phyloP scores from a whole-genome alignment of 2,888 invertebrate species.

The Athripsodes cinereus region DNA sequence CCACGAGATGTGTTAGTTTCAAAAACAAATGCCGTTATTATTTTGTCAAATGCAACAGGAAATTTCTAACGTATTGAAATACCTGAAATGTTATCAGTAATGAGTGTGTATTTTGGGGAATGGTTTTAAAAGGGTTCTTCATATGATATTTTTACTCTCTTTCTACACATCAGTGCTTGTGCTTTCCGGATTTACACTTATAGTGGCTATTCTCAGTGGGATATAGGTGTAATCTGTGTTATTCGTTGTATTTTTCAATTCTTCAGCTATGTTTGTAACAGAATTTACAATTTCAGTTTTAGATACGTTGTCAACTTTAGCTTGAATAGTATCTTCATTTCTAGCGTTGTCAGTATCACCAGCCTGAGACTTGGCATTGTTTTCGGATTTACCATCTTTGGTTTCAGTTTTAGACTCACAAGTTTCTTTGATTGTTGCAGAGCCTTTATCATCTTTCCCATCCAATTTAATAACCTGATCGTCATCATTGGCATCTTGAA shows the following conservation, averaged over 20 bases:
- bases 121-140: background rate
- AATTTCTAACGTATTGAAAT: no score
- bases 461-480: slow-evolving; percentile 18
- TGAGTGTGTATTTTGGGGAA: background rate
- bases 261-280: no score
- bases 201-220: slow-evolving; percentile 36
- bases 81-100: background rate
- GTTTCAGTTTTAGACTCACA: background rate
- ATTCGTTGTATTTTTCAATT: no score
- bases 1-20: no score
- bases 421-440: background rate
- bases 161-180: slow-evolving; percentile 41
- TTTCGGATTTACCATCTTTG: no score
- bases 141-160: background rate
- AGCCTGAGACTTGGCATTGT: no score
- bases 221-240: slow-evolving; percentile 33
- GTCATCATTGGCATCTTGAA: slow-evolving; percentile 17
- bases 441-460: background rate
- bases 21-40: no score
- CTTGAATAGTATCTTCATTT: no score
- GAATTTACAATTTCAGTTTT: no score
- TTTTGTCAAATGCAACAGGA: no score
- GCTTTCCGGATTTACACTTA: slow-evolving; percentile 40
- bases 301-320: no score
- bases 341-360: no score